Evolutionary conservation across 2,888 invertebrate genomes (phyloP).

Genomic region (Octodonta nipae): DNA sequence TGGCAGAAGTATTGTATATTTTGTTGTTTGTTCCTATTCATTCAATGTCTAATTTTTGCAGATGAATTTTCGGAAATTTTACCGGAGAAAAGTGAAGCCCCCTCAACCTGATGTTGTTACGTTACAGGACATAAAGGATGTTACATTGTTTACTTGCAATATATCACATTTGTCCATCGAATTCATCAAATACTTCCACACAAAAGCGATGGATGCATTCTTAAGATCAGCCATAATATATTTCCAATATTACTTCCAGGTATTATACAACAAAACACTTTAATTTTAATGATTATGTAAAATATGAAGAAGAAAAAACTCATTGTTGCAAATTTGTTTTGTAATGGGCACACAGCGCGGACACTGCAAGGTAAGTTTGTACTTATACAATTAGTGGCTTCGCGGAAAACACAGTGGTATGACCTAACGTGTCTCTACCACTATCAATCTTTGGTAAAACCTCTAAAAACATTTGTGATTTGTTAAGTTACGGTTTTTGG

Average conservation of each 20-base stretch:
- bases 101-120: conserved; percentile 44
- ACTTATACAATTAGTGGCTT: too few relatives aligned
- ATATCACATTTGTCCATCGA: conserved; percentile 41
- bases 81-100: conserved; percentile 43
- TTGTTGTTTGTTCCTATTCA: not conserved
- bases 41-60: conserved; percentile 22
- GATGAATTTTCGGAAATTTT: conserved; percentile 45
- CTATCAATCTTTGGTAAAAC: too few relatives aligned
- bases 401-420: too few relatives aligned
- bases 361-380: too few relatives aligned
- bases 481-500: too few relatives aligned
- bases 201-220: conserved; percentile 46
- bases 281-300: too few relatives aligned
- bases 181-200: conserved; percentile 47
- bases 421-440: too few relatives aligned
- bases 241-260: conserved; percentile 50
- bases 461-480: too few relatives aligned
- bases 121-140: conserved; percentile 47
- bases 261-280: too few relatives aligned
- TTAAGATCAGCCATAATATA: conserved; percentile 49
- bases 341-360: too few relatives aligned
- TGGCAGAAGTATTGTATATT: not conserved
- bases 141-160: conserved; percentile 45
- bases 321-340: too few relatives aligned
- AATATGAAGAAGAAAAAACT: too few relatives aligned